phyloP scores from a whole-genome alignment of 2,113 vertebrate genomes.

The Hydrolagus affinis region DNA sequence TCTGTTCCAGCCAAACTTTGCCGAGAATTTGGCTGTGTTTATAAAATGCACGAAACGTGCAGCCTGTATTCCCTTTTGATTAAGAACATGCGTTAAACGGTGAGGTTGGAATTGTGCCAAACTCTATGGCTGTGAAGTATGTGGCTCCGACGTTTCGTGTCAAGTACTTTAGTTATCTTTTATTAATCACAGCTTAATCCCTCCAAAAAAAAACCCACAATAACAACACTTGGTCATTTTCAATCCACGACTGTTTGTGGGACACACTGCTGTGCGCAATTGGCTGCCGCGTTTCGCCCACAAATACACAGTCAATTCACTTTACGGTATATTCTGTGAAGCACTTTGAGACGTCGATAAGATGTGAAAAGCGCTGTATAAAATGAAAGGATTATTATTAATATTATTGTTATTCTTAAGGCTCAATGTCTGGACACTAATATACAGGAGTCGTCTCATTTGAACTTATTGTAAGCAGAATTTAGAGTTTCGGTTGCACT shows the following conservation, averaged over 20 bases:
- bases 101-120: background rate
- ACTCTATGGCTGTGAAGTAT: background rate
- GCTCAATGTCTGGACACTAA: background rate
- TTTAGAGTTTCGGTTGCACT: too few species aligned
- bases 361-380: too few species aligned
- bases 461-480: background rate
- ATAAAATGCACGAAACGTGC: background rate
- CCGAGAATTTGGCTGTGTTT: background rate
- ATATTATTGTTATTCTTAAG: too few species aligned
- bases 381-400: too few species aligned
- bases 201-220: too few species aligned
- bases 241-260: too few species aligned
- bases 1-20: background rate
- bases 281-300: too few species aligned
- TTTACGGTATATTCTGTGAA: too few species aligned
- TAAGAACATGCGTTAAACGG: constrained; percentile 6
- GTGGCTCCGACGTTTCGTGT: background rate
- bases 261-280: too few species aligned
- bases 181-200: background rate
- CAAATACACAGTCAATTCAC: too few species aligned
- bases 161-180: background rate
- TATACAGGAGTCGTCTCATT: background rate
- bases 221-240: too few species aligned
- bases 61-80: background rate
- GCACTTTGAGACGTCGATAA: too few species aligned